phyloP scores from a whole-genome alignment of 2,888 invertebrate genomes.

The Schizotus pectinicornis region DNA sequence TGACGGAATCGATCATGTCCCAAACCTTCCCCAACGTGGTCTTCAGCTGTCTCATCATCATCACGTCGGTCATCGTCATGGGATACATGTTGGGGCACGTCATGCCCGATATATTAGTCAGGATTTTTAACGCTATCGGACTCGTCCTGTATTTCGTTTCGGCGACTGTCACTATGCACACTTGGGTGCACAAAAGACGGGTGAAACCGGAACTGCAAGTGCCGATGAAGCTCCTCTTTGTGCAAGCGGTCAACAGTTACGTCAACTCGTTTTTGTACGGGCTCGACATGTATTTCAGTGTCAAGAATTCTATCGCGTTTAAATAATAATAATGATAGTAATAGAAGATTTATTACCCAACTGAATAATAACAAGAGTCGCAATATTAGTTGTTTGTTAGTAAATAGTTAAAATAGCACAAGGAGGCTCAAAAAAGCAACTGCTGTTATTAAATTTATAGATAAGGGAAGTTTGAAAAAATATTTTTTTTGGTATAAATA shows the following conservation, averaged over 20 bases:
- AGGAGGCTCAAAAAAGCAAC: too few relatives aligned
- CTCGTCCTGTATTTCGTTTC: conserved; percentile 46
- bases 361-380: neutral
- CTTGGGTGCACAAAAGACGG: conserved; percentile 26
- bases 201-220: conserved; percentile 15
- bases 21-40: conserved; percentile 49
- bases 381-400: neutral
- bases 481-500: too few relatives aligned
- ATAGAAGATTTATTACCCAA: neutral
- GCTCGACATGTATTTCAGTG: conserved; percentile 40
- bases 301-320: conserved; percentile 32
- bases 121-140: conserved; percentile 48
- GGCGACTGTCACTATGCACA: conserved; percentile 36
- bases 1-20: conserved; percentile 35
- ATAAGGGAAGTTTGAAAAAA: too few relatives aligned
- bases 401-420: too few relatives aligned
- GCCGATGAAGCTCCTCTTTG: conserved; percentile 35
- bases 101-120: conserved; percentile 47
- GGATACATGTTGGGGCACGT: conserved; percentile 47
- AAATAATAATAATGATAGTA: neutral
- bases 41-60: conserved; percentile 46
- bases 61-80: conserved; percentile 47
- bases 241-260: conserved; percentile 37
- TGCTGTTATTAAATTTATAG: too few relatives aligned
- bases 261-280: conserved; percentile 42